These are phyloP conservation scores for Isaurus tuberculatus DNA, from an alignment of 92 coral and sea anemone genomes.

Conservation along the genomic window DNA sequence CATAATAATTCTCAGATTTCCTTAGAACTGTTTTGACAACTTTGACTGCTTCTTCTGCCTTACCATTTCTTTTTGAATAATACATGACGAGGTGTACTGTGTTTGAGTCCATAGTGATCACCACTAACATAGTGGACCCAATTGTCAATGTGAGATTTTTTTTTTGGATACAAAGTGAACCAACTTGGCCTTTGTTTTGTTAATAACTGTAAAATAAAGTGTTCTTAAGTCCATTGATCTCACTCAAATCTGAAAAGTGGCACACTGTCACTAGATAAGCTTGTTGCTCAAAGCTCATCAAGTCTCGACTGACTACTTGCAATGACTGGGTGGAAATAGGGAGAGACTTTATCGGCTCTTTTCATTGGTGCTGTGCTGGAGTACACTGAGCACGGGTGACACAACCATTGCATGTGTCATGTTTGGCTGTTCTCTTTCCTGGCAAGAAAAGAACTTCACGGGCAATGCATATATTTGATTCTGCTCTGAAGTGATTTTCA, in stretches of 20 bases:
- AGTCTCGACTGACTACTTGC: constrained; percentile 1
- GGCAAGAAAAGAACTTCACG: background rate
- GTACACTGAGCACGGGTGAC: no score
- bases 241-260: constrained; percentile 33
- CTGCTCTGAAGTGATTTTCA: no score
- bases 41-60: constrained; percentile 12
- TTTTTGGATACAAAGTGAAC: constrained; percentile 51
- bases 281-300: constrained; percentile 19
- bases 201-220: no score
- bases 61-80: no score
- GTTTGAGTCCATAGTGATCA: no score
- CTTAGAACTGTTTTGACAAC: constrained; percentile 8
- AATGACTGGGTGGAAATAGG: constrained; percentile 20
- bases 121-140: no score
- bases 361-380: no score
- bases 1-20: constrained; percentile 30
- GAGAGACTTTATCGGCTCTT: no score
- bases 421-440: background rate
- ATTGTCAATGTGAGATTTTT: no score
- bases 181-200: constrained; percentile 49
- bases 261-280: constrained; percentile 50
- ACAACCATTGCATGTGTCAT: background rate
- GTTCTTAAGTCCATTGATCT: constrained; percentile 32
- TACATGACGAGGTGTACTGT: no score
- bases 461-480: no score